These are phyloP conservation scores for Lamproptera curius DNA, from an alignment of 2,888 invertebrate species.

Conservation along the genomic window DNA sequence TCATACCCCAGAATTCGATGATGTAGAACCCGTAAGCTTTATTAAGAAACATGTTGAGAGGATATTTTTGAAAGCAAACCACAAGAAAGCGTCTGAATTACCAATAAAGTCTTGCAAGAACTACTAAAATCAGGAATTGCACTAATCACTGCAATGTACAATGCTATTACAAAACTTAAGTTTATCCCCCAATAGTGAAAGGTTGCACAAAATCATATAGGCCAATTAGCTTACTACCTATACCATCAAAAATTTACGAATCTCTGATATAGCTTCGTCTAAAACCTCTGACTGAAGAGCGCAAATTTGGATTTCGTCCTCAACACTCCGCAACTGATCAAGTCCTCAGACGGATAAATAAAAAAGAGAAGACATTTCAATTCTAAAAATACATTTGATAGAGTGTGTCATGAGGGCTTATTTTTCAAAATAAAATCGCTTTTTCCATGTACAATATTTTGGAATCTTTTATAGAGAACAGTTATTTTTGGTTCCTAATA, in stretches of 20 bases:
- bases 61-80: slow-evolving; percentile 1
- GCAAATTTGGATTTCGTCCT: too few species aligned
- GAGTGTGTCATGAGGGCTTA: slow-evolving; percentile 22
- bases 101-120: slow-evolving; percentile 6
- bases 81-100: slow-evolving; percentile 17
- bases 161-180: slow-evolving; percentile 11
- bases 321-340: too few species aligned
- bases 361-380: slow-evolving; percentile 18
- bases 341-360: slow-evolving; percentile 13
- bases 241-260: slow-evolving; percentile 23
- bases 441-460: slow-evolving; percentile 17
- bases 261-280: slow-evolving; percentile 9
- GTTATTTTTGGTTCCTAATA: neutral
- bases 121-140: slow-evolving; percentile 7
- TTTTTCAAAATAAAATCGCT: slow-evolving; percentile 6
- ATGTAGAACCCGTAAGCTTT: neutral
- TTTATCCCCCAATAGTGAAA: slow-evolving; percentile 24
- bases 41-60: slow-evolving; percentile 8
- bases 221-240: too few species aligned
- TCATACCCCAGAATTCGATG: neutral
- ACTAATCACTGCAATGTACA: slow-evolving; percentile 16
- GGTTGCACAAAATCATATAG: slow-evolving; percentile 20
- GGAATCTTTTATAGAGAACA: slow-evolving; percentile 18
- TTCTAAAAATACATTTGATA: slow-evolving; percentile 25
- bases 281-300: neutral